These are phyloP conservation scores for Rhyzopertha dominica DNA, from an alignment of 1,140 invertebrate genomes.

Conservation along the genomic window DNA sequence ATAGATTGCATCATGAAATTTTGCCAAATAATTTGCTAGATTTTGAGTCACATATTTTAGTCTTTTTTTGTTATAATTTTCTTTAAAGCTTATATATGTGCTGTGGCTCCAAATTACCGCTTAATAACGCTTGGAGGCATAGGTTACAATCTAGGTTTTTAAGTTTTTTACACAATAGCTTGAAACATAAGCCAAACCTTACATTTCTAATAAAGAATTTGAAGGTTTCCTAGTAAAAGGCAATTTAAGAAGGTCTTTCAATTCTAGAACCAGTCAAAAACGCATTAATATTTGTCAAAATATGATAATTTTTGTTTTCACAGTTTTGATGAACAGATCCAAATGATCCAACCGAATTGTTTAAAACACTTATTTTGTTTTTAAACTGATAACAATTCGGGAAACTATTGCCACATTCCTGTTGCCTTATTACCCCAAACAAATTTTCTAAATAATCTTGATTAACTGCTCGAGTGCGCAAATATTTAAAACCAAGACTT, in stretches of 20 bases:
- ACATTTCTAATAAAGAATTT: background rate
- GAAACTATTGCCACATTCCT: background rate
- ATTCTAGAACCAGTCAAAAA: background rate
- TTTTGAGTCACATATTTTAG: slow-evolving; percentile 3
- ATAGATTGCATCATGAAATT: slow-evolving; percentile 6
- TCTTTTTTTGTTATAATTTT: slow-evolving; percentile 2
- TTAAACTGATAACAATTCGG: slow-evolving; percentile 7
- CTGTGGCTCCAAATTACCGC: slow-evolving; percentile 2
- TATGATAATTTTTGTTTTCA: background rate
- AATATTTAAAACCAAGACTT: slow-evolving; percentile 2
- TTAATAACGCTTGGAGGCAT: background rate
- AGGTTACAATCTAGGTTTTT: background rate
- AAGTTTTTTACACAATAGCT: slow-evolving; percentile 6
- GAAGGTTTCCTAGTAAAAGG: background rate
- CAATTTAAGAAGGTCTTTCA: background rate
- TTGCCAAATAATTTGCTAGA: background rate
- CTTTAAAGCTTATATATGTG: slow-evolving; percentile 8
- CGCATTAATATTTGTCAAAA: slow-evolving; percentile 1
- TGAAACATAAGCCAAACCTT: slow-evolving; percentile 1
- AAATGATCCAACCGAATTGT: slow-evolving; percentile 3
- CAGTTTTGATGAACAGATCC: too few relatives aligned
- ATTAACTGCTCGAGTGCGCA: background rate
- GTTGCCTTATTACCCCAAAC: slow-evolving; percentile 1
- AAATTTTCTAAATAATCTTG: slow-evolving; percentile 9
- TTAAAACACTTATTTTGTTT: slow-evolving; percentile 1